Conservation (phyloP, 2,113 vertebrate species). For the Dissostichus mawsoni region DNA sequence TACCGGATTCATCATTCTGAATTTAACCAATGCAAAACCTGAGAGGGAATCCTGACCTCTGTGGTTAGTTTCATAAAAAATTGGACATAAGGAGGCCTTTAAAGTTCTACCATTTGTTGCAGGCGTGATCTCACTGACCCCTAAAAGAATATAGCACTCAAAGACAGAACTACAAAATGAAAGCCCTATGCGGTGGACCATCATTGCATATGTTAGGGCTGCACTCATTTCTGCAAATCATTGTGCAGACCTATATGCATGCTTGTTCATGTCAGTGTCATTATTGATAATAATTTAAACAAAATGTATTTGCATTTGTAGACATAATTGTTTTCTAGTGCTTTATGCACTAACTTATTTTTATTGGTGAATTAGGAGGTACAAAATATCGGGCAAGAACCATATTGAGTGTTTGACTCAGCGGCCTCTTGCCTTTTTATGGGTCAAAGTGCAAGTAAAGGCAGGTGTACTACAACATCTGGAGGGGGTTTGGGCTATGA, state of each 20-base stretch:
- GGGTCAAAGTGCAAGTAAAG: not conserved
- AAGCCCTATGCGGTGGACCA: not conserved
- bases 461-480: slow-evolving; percentile 42
- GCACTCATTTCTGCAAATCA: too few relatives aligned
- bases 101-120: too few relatives aligned
- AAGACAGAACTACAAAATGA: not conserved
- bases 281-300: not conserved
- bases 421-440: not conserved
- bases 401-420: not conserved
- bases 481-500: not conserved
- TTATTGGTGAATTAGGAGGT: too few relatives aligned
- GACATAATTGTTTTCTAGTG: not conserved
- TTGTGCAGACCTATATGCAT: not conserved
- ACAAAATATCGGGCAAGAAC: too few relatives aligned
- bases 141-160: not conserved
- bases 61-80: not conserved
- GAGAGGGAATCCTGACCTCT: not conserved
- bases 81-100: not conserved
- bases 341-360: not conserved
- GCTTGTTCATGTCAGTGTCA: not conserved
- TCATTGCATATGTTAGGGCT: not conserved
- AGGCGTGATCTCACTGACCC: not conserved
- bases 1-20: not conserved
- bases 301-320: not conserved
- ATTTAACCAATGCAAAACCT: slow-evolving; percentile 19